phyloP scores from a whole-genome alignment of 1,140 invertebrate species.

The Heliconius melpomene region DNA sequence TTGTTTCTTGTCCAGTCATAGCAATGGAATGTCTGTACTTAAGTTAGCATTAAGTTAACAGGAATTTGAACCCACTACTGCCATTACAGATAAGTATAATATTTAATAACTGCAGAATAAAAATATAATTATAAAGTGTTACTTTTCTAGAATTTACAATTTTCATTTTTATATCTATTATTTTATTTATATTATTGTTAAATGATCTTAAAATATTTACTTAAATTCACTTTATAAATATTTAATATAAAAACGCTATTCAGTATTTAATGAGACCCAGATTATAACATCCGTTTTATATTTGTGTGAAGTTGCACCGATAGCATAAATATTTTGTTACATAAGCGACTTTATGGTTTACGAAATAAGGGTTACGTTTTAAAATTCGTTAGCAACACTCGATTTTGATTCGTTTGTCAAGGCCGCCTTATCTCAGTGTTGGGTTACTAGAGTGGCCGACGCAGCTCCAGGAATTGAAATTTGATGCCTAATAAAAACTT shows the following conservation, averaged over 20 bases:
- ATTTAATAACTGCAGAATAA: no score
- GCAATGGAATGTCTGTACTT: neutral
- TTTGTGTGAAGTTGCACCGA: constrained; percentile 40
- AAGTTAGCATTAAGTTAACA: neutral
- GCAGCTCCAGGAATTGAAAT: constrained; percentile 53
- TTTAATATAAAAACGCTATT: neutral
- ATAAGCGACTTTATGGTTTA: constrained; percentile 39
- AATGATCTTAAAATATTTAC: neutral
- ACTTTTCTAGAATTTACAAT: no score
- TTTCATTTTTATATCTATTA: no score
- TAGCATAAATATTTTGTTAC: constrained; percentile 16
- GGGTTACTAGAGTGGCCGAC: constrained; percentile 69
- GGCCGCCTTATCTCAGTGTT: constrained; percentile 68
- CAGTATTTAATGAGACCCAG: constrained; percentile 51
- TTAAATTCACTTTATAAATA: neutral
- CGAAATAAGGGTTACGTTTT: constrained; percentile 31
- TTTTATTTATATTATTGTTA: no score
- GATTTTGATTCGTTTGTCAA: constrained; percentile 59
- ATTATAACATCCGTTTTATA: constrained; percentile 71
- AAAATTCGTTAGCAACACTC: constrained; percentile 22
- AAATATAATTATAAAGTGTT: no score
- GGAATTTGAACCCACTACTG: neutral
- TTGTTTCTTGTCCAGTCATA: no score
- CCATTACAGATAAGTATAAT: neutral
- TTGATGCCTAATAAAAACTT: constrained; percentile 44